phyloP scores from a whole-genome alignment of 2,888 invertebrate genomes.

The Nomada fabriciana region DNA sequence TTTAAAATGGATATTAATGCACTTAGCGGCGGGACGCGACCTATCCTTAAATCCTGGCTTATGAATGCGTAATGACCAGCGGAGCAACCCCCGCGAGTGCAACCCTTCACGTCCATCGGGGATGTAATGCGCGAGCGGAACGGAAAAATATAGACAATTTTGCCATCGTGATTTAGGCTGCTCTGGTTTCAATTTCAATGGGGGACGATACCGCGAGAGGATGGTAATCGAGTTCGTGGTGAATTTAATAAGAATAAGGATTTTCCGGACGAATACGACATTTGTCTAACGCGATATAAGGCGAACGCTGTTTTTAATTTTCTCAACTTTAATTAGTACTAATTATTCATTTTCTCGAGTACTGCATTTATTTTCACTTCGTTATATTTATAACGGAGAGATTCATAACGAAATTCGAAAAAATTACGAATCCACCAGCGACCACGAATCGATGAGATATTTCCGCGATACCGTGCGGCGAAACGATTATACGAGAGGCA shows the following conservation, averaged over 20 bases:
- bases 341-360: not conserved
- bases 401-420: not conserved
- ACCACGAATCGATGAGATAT: constrained; percentile 16
- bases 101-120: constrained; percentile 34
- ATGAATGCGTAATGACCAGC: constrained; percentile 77
- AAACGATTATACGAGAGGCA: constrained; percentile 18
- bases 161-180: constrained; percentile 27
- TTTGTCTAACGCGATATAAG: too few species aligned
- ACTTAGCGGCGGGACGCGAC: constrained; percentile 69
- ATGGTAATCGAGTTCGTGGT: too few species aligned
- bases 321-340: too few species aligned
- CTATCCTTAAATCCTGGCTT: constrained; percentile 79
- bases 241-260: too few species aligned
- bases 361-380: too few species aligned
- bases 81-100: constrained; percentile 61
- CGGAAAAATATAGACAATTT: constrained; percentile 66
- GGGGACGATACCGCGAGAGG: not conserved
- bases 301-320: too few species aligned
- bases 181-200: not conserved
- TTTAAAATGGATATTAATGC: constrained; percentile 79
- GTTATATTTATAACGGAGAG: not conserved
- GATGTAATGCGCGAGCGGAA: constrained; percentile 46
- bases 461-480: not conserved
- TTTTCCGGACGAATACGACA: too few species aligned
- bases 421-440: not conserved